Evolutionary conservation across 2,888 invertebrate species (phyloP).

Genomic region (Lysandra bellargus): DNA sequence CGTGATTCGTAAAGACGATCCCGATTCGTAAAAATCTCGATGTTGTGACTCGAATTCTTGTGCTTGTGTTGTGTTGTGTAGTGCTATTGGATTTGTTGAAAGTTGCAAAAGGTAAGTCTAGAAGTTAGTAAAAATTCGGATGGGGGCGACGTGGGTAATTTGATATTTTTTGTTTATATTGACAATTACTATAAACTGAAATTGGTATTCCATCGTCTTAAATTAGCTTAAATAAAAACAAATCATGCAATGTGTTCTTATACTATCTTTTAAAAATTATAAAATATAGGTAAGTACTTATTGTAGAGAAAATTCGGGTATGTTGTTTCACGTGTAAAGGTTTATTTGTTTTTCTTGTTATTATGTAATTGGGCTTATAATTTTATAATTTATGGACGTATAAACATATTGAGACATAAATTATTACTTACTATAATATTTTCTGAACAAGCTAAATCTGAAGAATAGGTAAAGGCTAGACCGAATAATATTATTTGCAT

Average conservation of each 20-base stretch:
- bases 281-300: too few species aligned
- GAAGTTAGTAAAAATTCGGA: neutral
- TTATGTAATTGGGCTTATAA: neutral
- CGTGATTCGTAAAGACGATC: neutral
- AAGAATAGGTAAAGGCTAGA: too few species aligned
- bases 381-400: neutral
- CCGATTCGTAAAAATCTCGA: neutral
- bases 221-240: neutral
- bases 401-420: neutral
- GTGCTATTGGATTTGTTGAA: conserved; percentile 12
- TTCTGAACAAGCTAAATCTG: neutral
- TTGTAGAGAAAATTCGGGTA: too few species aligned
- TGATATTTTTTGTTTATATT: too few species aligned
- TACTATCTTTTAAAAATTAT: too few species aligned
- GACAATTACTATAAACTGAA: neutral
- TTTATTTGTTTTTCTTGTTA: neutral
- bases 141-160: neutral
- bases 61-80: neutral
- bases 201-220: neutral
- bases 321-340: neutral
- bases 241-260: neutral
- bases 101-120: neutral
- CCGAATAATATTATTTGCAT: too few species aligned
- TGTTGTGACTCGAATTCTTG: conserved; percentile 15
- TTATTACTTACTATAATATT: neutral